Evolutionary conservation across 2,113 vertebrate species (phyloP), one percentile per base, ranked within the genome.

Genomic region (Clinocottus analis): DNA sequence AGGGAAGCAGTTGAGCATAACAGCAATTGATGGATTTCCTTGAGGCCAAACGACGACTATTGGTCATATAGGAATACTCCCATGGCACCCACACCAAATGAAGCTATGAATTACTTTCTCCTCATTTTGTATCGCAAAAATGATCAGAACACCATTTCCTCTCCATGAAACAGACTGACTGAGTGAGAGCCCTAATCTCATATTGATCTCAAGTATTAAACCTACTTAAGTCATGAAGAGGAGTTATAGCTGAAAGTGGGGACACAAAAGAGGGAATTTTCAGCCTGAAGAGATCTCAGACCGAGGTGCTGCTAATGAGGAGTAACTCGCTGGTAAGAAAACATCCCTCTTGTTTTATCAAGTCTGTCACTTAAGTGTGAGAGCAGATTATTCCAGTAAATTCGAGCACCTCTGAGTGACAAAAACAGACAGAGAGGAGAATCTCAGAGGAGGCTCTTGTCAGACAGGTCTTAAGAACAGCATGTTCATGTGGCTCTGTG

Each of bases 1-100:
- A 90, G 75, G 68, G 83, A 90, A 3, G 23, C 80, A 75, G 67
- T 53, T 81, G 35, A 87, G 80, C 81, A 89, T 87, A 90, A 72
- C 58, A 31, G 58, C 84, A 74, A 84, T 88, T 60, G 29, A 89
- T 89, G 71, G 77, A 74, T 90, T 79, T 80, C 71, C 85, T 81
- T 87, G 23, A 80, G 77, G 79, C 85, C 64, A 83, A 85, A 79
- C 60, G 65, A 29, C 16, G 47, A 47, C 47, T 33, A 83, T 67
- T 75, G 39, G 77, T 78, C 67, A 58, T 78, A 74, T 35, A 65
- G 61, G 27, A 66, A 66, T 76, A 70, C 73, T 60, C 11, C 12
- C 12, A 5, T 27, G 75, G n/a, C 65, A 41, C 49, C 67, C 59
- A 72, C 55, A 59, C 25, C 59, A 62, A 19, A 74, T 53, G 63